Conservation (phyloP, 2,888 invertebrate genomes). For the Eledone cirrhosa region DNA sequence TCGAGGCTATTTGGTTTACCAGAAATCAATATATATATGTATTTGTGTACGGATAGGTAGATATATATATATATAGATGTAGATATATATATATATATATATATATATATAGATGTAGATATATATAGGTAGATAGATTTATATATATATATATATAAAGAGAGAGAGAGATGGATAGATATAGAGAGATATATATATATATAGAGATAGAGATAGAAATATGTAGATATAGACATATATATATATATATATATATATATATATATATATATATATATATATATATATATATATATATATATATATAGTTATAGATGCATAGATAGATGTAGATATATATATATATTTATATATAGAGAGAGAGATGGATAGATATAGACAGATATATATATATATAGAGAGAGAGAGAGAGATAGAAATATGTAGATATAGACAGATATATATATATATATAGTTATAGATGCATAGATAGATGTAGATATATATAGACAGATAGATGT, state of each 20-base stretch:
- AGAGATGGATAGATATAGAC: too few relatives aligned
- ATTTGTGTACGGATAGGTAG: background rate
- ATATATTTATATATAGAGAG: background rate
- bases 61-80: background rate
- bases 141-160: background rate
- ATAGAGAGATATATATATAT: background rate
- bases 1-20: too few relatives aligned
- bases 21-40: too few relatives aligned
- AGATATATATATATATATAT: background rate
- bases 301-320: too few relatives aligned
- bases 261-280: slow-evolving; percentile 2
- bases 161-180: background rate
- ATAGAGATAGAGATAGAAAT: background rate
- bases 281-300: background rate
- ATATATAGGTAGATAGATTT: background rate
- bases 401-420: background rate
- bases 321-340: background rate
- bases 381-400: background rate
- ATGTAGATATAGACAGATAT: background rate
- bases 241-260: background rate
- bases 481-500: too few relatives aligned
- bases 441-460: background rate
- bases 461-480: background rate
- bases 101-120: background rate
- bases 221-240: background rate